These are phyloP conservation scores for Dione juno DNA, from an alignment of 2,888 invertebrate genomes.

Conservation along the genomic window DNA sequence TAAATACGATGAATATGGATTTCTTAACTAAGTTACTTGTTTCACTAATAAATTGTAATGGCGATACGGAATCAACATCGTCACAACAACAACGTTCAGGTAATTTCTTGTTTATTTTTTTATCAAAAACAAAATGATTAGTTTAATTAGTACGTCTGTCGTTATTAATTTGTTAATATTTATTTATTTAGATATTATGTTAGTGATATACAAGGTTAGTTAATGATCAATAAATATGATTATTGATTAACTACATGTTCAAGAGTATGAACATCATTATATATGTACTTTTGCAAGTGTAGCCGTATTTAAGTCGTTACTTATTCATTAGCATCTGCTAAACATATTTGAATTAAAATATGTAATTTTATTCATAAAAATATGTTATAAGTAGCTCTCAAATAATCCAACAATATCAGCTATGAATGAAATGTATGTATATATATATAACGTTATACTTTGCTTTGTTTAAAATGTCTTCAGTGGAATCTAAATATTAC, in stretches of 20 bases:
- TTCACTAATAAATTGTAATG: slow-evolving; percentile 38
- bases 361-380: neutral
- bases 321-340: neutral
- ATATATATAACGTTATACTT: neutral
- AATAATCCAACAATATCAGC: neutral
- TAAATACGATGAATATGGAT: slow-evolving; percentile 31
- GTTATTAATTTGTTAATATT: neutral
- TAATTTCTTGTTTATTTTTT: neutral
- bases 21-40: slow-evolving; percentile 33
- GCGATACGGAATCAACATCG: slow-evolving; percentile 23
- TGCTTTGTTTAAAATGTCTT: neutral
- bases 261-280: neutral
- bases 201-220: neutral
- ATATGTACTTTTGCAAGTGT: neutral
- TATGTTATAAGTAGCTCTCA: too few species aligned
- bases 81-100: slow-evolving; percentile 26
- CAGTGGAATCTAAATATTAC: neutral
- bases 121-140: neutral
- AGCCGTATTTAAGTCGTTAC: too few species aligned
- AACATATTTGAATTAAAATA: neutral
- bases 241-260: neutral
- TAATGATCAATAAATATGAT: neutral
- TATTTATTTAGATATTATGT: neutral
- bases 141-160: neutral
- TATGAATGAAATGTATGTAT: neutral